Evolutionary conservation across 1,140 invertebrate genomes (phyloP).

Genomic region (Andrena cerasifolii): DNA sequence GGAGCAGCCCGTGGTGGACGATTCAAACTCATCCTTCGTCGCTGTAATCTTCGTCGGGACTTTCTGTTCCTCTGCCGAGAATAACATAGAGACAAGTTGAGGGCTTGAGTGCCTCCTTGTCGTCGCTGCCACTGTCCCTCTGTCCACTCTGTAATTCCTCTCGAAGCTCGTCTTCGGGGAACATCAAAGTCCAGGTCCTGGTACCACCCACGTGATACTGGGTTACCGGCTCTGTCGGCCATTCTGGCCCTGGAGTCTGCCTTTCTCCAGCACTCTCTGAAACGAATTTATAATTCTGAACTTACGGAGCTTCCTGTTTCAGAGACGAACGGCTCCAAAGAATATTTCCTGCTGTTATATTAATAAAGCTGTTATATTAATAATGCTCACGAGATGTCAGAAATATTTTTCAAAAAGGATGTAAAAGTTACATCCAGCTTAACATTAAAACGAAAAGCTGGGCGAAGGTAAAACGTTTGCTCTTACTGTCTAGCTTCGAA

Average conservation of each 20-base stretch:
- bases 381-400: too few relatives aligned
- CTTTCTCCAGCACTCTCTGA: neutral
- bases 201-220: constrained; percentile 31
- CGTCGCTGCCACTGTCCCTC: neutral
- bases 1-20: too few relatives aligned
- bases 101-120: too few relatives aligned
- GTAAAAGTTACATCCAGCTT: too few relatives aligned
- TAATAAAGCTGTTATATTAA: too few relatives aligned
- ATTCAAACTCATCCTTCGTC: neutral
- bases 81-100: constrained; percentile 25
- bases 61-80: neutral
- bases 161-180: neutral
- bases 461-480: too few relatives aligned
- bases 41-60: neutral
- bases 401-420: too few relatives aligned
- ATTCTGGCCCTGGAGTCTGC: constrained; percentile 20
- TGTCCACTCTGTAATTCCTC: neutral
- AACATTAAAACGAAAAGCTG: too few relatives aligned
- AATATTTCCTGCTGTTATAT: too few relatives aligned
- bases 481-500: too few relatives aligned
- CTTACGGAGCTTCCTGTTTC: too few relatives aligned
- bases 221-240: constrained; percentile 29
- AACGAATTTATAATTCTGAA: neutral
- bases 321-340: too few relatives aligned
- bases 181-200: neutral